A percentile compares a stretch with the other conserved stretches of the same genome.
Evolutionary conservation across 2,888 invertebrate species (phyloP).

Genomic region (Lasioglossum pauxillum): DNA sequence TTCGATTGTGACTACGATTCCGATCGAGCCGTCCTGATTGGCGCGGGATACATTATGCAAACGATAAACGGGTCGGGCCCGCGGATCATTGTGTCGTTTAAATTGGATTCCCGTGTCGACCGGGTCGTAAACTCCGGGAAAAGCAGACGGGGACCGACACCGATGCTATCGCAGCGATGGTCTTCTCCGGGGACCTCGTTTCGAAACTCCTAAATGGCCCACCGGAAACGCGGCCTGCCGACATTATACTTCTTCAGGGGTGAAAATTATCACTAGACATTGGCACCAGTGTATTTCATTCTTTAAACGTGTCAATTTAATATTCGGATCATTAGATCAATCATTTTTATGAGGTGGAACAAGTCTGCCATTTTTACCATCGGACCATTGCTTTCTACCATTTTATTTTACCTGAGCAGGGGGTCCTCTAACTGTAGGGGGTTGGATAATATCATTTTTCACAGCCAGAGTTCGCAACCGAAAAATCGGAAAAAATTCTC

Average conservation of each 20-base stretch:
- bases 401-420: too few relatives aligned
- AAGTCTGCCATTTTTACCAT: too few relatives aligned
- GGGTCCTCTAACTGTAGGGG: too few relatives aligned
- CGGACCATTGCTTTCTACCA: too few relatives aligned
- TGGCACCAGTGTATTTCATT: neutral
- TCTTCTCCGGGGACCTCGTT: neutral
- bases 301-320: neutral
- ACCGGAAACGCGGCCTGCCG: neutral
- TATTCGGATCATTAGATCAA: neutral
- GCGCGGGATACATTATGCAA: slow-evolving; percentile 43
- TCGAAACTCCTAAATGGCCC: neutral
- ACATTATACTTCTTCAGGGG: neutral
- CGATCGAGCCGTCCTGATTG: slow-evolving; percentile 17
- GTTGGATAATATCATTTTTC: too few relatives aligned
- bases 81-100: slow-evolving; percentile 31
- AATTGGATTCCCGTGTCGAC: slow-evolving; percentile 20
- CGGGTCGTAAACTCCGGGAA: slow-evolving; percentile 10
- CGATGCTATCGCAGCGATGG: neutral
- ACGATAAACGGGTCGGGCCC: slow-evolving; percentile 14
- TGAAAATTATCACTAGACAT: neutral
- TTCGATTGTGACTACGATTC: slow-evolving; percentile 10
- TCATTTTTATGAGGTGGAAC: too few relatives aligned
- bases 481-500: too few relatives aligned
- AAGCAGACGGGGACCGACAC: slow-evolving; percentile 10
- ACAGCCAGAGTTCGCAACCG: too few relatives aligned